Percentiles rank a stretch among this genome's conserved stretches.
These are phyloP conservation scores for Homarus gammarus DNA, from an alignment of 2,888 invertebrate species.

Conservation along the genomic window DNA sequence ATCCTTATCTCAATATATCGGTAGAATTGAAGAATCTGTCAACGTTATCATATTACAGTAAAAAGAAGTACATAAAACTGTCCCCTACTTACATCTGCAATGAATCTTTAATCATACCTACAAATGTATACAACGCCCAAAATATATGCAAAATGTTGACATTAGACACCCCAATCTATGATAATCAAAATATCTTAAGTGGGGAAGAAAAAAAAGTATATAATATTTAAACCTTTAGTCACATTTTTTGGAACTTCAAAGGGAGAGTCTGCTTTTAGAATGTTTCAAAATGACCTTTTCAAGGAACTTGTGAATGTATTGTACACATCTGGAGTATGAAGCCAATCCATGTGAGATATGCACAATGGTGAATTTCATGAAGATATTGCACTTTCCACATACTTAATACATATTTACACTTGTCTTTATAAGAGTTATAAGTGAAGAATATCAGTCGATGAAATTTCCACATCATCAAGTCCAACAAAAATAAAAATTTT, in stretches of 20 bases:
- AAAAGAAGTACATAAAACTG: background rate
- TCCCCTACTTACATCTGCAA: background rate
- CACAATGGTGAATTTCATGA: background rate
- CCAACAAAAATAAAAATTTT: background rate
- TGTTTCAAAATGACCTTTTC: background rate
- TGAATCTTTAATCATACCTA: background rate
- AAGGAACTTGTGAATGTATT: background rate
- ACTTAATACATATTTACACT: background rate
- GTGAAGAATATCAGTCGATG: background rate
- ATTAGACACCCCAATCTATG: background rate
- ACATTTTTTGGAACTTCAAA: background rate
- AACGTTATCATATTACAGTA: too few relatives aligned
- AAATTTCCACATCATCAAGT: background rate
- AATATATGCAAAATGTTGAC: background rate
- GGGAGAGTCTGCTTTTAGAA: background rate
- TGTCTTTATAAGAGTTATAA: background rate
- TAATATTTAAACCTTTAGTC: background rate
- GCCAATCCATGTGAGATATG: background rate
- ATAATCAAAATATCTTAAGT: background rate
- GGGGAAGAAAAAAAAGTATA: background rate
- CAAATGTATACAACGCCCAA: background rate
- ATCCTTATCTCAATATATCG: too few relatives aligned
- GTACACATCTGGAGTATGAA: background rate
- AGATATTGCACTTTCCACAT: conserved; percentile 5
- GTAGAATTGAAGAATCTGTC: too few relatives aligned